Percentiles rank a stretch among this genome's conserved stretches.
Conservation (phyloP, 2,113 vertebrate genomes). For the Ptyas mucosa region DNA sequence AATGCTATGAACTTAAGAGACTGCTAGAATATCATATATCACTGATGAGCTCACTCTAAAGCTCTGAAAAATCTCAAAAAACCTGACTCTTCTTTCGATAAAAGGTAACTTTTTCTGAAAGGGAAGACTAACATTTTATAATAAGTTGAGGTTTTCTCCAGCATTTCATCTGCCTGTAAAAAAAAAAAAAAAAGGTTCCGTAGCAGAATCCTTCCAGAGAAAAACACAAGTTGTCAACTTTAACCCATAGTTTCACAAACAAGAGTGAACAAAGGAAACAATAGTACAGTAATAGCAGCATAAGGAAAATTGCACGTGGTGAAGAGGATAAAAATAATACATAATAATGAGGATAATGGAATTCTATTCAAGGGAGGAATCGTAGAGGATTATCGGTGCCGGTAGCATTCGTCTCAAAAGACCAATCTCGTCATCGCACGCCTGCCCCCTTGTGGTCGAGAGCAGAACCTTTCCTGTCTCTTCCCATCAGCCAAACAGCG, state of each 20-base stretch:
- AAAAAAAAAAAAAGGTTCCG: not conserved
- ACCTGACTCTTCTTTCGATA: not conserved
- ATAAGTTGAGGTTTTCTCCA: not conserved
- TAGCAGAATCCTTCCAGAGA: not conserved
- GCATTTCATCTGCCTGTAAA: too few species aligned
- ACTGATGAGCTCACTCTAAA: not conserved
- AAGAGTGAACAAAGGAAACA: not conserved
- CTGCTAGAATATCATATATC: not conserved
- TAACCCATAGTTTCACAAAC: not conserved
- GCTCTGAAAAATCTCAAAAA: not conserved
- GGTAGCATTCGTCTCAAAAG: not conserved
- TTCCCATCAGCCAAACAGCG: not conserved
- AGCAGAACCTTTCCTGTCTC: not conserved
- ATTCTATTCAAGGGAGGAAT: not conserved
- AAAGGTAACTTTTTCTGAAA: not conserved
- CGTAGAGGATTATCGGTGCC: not conserved
- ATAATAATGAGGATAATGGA: not conserved
- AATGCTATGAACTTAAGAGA: not conserved
- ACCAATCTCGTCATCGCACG: constrained; percentile 47
- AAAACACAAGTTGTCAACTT: not conserved
- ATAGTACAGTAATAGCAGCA: not conserved
- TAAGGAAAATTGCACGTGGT: not conserved
- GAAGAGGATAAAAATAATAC: not conserved
- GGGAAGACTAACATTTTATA: not conserved
- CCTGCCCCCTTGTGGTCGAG: constrained; percentile 65